phyloP scores from a whole-genome alignment of 2,113 vertebrate species.

The Gadus chalcogrammus region DNA sequence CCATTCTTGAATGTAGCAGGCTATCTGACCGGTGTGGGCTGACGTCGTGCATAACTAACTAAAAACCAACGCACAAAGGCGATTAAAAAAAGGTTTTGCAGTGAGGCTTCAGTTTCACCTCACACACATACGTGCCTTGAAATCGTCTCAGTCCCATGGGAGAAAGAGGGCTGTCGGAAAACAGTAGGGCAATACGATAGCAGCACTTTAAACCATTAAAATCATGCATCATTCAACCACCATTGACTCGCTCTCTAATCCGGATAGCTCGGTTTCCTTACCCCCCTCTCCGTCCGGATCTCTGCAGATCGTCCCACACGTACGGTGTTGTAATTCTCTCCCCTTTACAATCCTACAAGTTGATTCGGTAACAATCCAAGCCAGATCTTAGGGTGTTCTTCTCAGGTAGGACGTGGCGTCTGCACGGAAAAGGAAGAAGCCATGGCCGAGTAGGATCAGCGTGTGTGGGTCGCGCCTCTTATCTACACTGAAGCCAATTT shows the following conservation, averaged over 20 bases:
- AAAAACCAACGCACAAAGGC: no score
- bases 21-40: no score
- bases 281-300: conserved; percentile 37
- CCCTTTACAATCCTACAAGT: not conserved
- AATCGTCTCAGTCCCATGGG: no score
- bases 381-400: conserved; percentile 6
- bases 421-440: conserved; percentile 22
- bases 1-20: no score
- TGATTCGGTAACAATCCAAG: not conserved
- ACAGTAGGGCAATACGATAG: no score
- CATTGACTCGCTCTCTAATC: conserved; percentile 40
- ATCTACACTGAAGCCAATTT: conserved; percentile 34
- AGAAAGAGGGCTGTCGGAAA: not conserved
- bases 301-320: conserved; percentile 37
- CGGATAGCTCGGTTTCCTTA: conserved; percentile 50
- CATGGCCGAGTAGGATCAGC: conserved; percentile 29
- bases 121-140: no score
- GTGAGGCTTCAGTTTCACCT: no score
- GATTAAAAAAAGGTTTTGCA: no score
- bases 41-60: no score
- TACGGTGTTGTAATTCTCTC: conserved; percentile 12
- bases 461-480: not conserved
- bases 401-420: conserved; percentile 56
- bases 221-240: conserved; percentile 3
- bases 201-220: not conserved